phyloP scores from a whole-genome alignment of 2,888 invertebrate species.

The Apotomis turbidana region DNA sequence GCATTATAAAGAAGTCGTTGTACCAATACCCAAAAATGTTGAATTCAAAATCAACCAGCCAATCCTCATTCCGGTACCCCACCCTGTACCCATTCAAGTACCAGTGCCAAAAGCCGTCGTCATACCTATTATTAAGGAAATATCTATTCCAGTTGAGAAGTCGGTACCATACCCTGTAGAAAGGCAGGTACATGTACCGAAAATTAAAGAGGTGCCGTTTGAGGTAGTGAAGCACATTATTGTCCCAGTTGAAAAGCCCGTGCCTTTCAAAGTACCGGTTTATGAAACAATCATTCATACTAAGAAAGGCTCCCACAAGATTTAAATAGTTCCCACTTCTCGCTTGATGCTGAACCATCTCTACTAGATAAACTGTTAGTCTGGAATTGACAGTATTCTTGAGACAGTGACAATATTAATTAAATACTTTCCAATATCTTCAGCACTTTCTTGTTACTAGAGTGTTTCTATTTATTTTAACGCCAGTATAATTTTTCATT shows the following conservation, averaged over 20 bases:
- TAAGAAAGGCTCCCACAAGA: conserved; percentile 82
- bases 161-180: conserved; percentile 89
- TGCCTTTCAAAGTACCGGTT: conserved; percentile 88
- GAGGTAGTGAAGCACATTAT: conserved; percentile 87
- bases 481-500: too few species aligned
- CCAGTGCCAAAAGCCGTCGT: conserved; percentile 88
- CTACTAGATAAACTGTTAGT: not conserved
- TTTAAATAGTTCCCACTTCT: conserved; percentile 50
- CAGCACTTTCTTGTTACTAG: too few species aligned
- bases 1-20: conserved; percentile 87
- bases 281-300: conserved; percentile 89
- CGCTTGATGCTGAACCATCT: not conserved
- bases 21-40: conserved; percentile 86
- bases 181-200: conserved; percentile 86
- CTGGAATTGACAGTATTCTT: not conserved
- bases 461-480: too few species aligned
- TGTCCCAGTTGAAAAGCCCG: conserved; percentile 87
- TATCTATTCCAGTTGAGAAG: conserved; percentile 88
- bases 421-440: not conserved
- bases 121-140: conserved; percentile 87
- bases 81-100: conserved; percentile 87
- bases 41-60: conserved; percentile 84
- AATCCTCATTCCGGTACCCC: conserved; percentile 83
- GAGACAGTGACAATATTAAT: too few species aligned
- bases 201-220: conserved; percentile 87